phyloP scores from a whole-genome alignment of 2,113 vertebrate genomes.

The Bettongia penicillata region DNA sequence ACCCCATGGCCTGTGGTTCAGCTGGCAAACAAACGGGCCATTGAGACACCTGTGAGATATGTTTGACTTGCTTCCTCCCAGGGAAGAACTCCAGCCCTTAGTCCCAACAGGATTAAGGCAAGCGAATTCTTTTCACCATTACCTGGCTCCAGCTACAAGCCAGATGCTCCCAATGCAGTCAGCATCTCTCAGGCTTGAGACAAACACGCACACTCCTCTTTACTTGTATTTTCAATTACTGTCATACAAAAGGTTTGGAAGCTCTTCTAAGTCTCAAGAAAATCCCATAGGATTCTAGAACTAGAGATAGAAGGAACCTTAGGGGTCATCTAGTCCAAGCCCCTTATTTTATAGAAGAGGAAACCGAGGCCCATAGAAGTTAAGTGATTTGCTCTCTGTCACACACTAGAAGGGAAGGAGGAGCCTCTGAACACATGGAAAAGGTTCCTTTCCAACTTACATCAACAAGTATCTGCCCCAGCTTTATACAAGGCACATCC shows the following conservation, averaged over 20 bases:
- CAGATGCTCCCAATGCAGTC: neutral
- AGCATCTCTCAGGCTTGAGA: neutral
- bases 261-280: neutral
- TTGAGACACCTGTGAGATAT: too few relatives aligned
- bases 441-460: neutral
- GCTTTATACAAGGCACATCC: neutral
- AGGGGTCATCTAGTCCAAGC: neutral
- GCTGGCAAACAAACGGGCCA: too few relatives aligned
- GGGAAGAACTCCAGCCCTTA: too few relatives aligned
- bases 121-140: too few relatives aligned
- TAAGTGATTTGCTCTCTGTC: neutral
- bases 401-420: neutral
- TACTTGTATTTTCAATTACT: neutral
- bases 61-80: too few relatives aligned
- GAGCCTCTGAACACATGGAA: too few relatives aligned
- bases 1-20: too few relatives aligned
- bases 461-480: slow-evolving; percentile 70
- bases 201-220: neutral
- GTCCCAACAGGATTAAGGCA: too few relatives aligned
- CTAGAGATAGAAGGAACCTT: too few relatives aligned
- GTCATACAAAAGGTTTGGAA: neutral
- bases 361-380: neutral
- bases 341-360: neutral
- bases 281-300: too few relatives aligned
- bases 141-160: too few relatives aligned